Evolutionary conservation across 2,888 invertebrate species (phyloP).

Genomic region (Baronia brevicornis): DNA sequence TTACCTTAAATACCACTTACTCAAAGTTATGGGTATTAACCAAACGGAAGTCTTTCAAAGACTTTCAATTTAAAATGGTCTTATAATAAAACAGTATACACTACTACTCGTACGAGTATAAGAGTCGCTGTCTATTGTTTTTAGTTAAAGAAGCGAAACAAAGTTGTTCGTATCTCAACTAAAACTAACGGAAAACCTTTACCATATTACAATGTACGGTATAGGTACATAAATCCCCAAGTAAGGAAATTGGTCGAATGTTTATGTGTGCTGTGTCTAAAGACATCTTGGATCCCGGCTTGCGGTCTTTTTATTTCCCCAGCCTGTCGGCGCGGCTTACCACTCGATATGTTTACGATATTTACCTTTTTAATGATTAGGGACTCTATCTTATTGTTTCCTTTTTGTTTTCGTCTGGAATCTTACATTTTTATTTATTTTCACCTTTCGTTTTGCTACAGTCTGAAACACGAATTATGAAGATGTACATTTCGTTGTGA

Average conservation of each 20-base stretch:
- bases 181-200: slow-evolving; percentile 7
- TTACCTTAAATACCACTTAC: too few species aligned
- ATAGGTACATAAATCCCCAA: slow-evolving; percentile 15
- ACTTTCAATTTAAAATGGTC: too few species aligned
- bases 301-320: slow-evolving; percentile 12
- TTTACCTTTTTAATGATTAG: slow-evolving; percentile 14
- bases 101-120: too few species aligned
- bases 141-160: slow-evolving; percentile 1
- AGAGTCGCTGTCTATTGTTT: neutral
- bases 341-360: slow-evolving; percentile 16
- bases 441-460: neutral
- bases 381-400: slow-evolving; percentile 1
- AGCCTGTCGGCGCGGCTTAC: slow-evolving; percentile 13
- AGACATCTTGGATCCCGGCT: slow-evolving; percentile 8
- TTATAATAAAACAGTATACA: too few species aligned
- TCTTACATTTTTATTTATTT: neutral
- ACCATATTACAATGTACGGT: slow-evolving; percentile 14
- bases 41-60: too few species aligned
- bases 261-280: slow-evolving; percentile 17
- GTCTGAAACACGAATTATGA: too few species aligned
- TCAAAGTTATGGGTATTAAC: too few species aligned
- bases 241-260: slow-evolving; percentile 22
- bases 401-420: neutral
- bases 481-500: too few species aligned
- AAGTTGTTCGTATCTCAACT: neutral